Evolutionary conservation across 2,888 invertebrate species (phyloP).

Genomic region (Epinotia nisella): DNA sequence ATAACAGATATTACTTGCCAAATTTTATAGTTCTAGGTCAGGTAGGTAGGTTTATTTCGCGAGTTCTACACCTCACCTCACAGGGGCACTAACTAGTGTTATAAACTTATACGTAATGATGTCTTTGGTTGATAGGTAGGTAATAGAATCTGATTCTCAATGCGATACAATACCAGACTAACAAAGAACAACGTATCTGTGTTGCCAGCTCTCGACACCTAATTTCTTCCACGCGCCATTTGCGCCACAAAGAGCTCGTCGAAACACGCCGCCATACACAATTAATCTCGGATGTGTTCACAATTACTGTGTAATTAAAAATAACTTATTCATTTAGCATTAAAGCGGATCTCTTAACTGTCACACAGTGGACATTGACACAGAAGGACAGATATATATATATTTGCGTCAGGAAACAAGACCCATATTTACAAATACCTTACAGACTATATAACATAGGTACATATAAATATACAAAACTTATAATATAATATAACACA

Average conservation of each 20-base stretch:
- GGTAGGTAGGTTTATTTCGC: too few relatives aligned
- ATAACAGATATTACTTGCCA: too few relatives aligned
- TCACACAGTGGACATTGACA: conserved; percentile 8
- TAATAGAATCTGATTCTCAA: background rate
- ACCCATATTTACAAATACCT: too few relatives aligned
- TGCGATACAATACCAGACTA: background rate
- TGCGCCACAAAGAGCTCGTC: conserved; percentile 47
- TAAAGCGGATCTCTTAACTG: conserved; percentile 61
- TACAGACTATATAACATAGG: too few relatives aligned
- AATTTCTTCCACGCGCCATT: conserved; percentile 57
- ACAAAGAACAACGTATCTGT: conserved; percentile 10
- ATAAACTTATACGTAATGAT: too few relatives aligned
- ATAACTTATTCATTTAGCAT: conserved; percentile 82
- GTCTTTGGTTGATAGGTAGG: too few relatives aligned
- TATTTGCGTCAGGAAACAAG: too few relatives aligned
- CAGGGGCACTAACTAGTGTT: too few relatives aligned
- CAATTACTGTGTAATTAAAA: conserved; percentile 82
- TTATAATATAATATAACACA: too few relatives aligned
- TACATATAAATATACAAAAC: too few relatives aligned
- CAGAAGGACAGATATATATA: conserved; percentile 32
- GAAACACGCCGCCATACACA: conserved; percentile 58
- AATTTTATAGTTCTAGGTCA: too few relatives aligned
- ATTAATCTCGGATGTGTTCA: conserved; percentile 63
- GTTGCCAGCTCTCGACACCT: conserved; percentile 45
- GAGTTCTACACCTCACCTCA: too few relatives aligned